Percentiles rank a stretch among this genome's conserved stretches.
Conservation (phyloP, 92 coral and sea anemone species). For the Epizoanthus rinbou region DNA sequence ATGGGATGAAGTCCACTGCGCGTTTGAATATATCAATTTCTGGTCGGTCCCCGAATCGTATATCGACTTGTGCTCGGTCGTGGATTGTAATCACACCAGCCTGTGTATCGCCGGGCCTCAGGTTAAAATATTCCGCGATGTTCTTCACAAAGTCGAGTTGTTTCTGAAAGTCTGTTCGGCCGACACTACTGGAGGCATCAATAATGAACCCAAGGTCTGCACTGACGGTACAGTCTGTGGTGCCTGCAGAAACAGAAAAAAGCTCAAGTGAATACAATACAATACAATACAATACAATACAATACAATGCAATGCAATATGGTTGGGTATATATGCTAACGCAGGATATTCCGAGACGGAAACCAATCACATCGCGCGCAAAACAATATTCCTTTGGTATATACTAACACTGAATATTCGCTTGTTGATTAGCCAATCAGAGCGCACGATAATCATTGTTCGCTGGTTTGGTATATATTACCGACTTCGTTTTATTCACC, state of each 20-base stretch:
- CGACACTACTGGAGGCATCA: slow-evolving; percentile 40
- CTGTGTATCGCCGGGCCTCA: slow-evolving; percentile 13
- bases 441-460: too few species aligned
- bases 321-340: too few species aligned
- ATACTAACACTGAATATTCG: too few species aligned
- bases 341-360: too few species aligned
- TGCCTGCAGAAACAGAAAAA: background rate
- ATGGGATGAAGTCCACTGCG: slow-evolving; percentile 23
- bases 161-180: slow-evolving; percentile 13
- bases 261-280: too few species aligned
- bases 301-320: too few species aligned
- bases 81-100: slow-evolving; percentile 26
- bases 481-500: too few species aligned
- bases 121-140: slow-evolving; percentile 25
- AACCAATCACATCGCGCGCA: too few species aligned
- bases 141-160: slow-evolving; percentile 35
- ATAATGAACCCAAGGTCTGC: slow-evolving; percentile 28
- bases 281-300: too few species aligned
- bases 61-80: slow-evolving; percentile 26
- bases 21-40: slow-evolving; percentile 28
- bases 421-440: too few species aligned
- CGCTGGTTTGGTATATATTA: too few species aligned
- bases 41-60: slow-evolving; percentile 34
- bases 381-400: too few species aligned
- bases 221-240: background rate